phyloP scores from a whole-genome alignment of 2,888 invertebrate species.

The Eupithecia insigniata region DNA sequence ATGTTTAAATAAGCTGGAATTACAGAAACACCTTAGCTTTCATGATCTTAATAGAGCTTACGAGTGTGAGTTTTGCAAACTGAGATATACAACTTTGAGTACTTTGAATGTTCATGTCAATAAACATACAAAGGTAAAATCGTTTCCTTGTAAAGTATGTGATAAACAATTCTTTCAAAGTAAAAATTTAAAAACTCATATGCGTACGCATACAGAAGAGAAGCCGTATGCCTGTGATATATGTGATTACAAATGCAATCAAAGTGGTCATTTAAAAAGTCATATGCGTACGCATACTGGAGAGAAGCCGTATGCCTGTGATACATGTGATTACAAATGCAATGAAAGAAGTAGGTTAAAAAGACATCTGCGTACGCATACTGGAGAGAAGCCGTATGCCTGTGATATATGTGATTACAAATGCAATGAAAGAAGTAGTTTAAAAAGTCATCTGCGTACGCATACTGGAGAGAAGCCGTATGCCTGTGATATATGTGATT shows the following conservation, averaged over 20 bases:
- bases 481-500: not conserved
- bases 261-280: not conserved
- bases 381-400: not conserved
- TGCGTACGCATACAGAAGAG: not conserved
- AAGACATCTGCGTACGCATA: not conserved
- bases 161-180: not conserved
- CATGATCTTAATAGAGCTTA: constrained; percentile 29
- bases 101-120: constrained; percentile 1
- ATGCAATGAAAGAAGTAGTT: not conserved
- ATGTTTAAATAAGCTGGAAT: constrained; percentile 15
- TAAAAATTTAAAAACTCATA: not conserved
- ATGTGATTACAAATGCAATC: constrained; percentile 12
- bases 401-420: not conserved
- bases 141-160: constrained; percentile 16
- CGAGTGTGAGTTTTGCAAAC: constrained; percentile 29
- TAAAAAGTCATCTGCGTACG: not conserved
- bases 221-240: constrained; percentile 7
- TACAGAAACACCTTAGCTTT: constrained; percentile 31
- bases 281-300: constrained; percentile 3
- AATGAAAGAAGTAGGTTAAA: not conserved
- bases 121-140: constrained; percentile 14
- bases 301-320: constrained; percentile 28
- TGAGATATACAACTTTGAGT: not conserved
- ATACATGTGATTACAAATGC: not conserved
- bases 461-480: constrained; percentile 7